Percentiles rank a stretch among this genome's conserved stretches.
Conservation (phyloP, 2,797 vertebrate genomes). For the Diplodus puntazzo region DNA sequence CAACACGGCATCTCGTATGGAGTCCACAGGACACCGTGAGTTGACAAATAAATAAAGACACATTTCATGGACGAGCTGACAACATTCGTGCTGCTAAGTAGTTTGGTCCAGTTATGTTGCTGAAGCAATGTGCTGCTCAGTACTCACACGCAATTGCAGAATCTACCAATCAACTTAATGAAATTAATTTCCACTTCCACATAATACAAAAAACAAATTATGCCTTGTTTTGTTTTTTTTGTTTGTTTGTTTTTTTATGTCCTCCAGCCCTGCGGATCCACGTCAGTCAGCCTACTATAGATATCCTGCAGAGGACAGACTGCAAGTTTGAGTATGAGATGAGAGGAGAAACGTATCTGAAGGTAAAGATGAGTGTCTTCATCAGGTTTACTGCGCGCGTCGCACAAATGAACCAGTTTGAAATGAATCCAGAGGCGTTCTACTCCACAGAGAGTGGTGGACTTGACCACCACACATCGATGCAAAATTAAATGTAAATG, state of each 20-base stretch:
- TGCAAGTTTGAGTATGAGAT: constrained; percentile 92
- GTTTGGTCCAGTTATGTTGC: neutral
- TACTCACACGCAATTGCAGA: constrained; percentile 8
- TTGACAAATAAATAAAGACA: neutral
- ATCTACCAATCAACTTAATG: constrained; percentile 29
- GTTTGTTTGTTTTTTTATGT: constrained; percentile 1
- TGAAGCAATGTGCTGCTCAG: neutral
- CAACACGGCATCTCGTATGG: constrained; percentile 97
- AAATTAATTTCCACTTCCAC: constrained; percentile 3
- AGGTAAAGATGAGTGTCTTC: constrained; percentile 80
- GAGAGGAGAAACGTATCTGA: constrained; percentile 93
- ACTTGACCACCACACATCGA: neutral
- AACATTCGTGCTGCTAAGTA: constrained; percentile 10
- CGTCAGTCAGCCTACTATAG: constrained; percentile 91
- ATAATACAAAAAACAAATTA: neutral
- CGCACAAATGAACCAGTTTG: neutral
- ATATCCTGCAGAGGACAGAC: constrained; percentile 92
- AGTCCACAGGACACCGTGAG: constrained; percentile 98
- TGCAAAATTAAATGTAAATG: neutral
- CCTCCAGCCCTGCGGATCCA: constrained; percentile 93
- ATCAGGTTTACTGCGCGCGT: rapidly evolving
- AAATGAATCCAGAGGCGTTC: neutral
- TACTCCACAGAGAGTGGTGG: neutral
- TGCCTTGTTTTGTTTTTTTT: constrained; percentile 3
- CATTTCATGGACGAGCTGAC: neutral